phyloP scores from a whole-genome alignment of 2,797 vertebrate species.

The Tauraco hartlaubi region DNA sequence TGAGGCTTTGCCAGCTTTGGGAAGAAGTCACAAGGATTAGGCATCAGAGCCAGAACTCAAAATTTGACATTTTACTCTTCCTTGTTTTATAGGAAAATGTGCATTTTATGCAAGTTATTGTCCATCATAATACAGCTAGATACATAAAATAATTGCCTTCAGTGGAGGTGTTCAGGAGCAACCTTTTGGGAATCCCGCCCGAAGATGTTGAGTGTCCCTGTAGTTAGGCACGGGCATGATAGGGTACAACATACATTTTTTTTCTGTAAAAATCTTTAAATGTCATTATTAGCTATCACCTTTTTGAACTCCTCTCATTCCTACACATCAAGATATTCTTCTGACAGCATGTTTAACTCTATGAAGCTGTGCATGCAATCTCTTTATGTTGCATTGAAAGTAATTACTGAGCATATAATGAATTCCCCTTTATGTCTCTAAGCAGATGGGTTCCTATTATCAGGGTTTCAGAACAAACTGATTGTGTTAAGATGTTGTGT shows the following conservation, averaged over 20 bases:
- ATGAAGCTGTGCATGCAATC: conserved; percentile 39
- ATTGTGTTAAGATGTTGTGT: conserved; percentile 64
- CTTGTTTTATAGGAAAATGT: not conserved
- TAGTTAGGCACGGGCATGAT: not conserved
- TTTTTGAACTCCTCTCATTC: conserved; percentile 23
- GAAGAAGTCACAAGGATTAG: not conserved
- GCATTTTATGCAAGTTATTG: not conserved
- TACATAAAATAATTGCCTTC: not conserved
- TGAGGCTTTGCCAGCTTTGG: not conserved
- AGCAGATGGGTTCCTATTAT: conserved; percentile 70
- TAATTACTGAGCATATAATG: conserved; percentile 65
- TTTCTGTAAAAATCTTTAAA: conserved; percentile 28
- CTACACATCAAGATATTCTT: not conserved
- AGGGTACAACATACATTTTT: not conserved
- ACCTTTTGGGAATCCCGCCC: not conserved
- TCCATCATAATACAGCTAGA: not conserved
- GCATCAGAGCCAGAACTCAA: not conserved
- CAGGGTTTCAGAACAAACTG: conserved; percentile 58
- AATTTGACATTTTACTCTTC: not conserved
- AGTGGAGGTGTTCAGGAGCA: not conserved
- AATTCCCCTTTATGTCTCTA: conserved; percentile 62
- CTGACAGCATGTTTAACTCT: conserved; percentile 42
- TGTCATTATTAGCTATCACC: not conserved
- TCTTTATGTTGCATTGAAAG: conserved; percentile 47
- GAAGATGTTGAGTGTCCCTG: not conserved